Conservation (phyloP, 1,140 invertebrate species). For the Brachionus asplanchnoidis region DNA sequence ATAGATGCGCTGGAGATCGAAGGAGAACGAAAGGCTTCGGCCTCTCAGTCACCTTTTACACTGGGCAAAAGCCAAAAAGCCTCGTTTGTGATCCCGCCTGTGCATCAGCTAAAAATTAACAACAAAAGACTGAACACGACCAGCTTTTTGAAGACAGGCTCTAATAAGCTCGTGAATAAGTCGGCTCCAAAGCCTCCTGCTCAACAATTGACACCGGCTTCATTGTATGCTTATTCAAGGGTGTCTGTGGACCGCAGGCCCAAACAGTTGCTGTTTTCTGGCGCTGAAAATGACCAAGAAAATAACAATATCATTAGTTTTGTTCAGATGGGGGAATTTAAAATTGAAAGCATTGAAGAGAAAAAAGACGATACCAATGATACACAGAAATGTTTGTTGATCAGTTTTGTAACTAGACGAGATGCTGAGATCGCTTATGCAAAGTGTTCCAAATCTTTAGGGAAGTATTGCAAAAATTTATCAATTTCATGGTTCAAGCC, state of each 20-base stretch:
- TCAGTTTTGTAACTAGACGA: constrained; percentile 29
- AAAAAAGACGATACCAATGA: not conserved
- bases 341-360: not conserved
- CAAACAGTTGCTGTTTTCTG: not conserved
- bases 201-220: not conserved
- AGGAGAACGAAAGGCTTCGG: not conserved
- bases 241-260: constrained; percentile 25
- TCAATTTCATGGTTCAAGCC: not conserved
- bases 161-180: not conserved
- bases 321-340: not conserved
- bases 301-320: constrained; percentile 3
- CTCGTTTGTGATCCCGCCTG: not conserved
- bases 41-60: not conserved
- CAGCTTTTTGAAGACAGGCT: constrained; percentile 14
- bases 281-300: constrained; percentile 10
- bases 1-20: not conserved
- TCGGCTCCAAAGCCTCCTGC: not conserved
- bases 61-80: not conserved
- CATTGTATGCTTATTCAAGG: not conserved
- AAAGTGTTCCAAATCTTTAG: not conserved
- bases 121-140: constrained; percentile 10
- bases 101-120: constrained; percentile 28
- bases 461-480: not conserved
- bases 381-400: not conserved
- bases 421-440: constrained; percentile 16